phyloP scores from a whole-genome alignment of 2,113 vertebrate genomes.

The Crotalus tigris region DNA sequence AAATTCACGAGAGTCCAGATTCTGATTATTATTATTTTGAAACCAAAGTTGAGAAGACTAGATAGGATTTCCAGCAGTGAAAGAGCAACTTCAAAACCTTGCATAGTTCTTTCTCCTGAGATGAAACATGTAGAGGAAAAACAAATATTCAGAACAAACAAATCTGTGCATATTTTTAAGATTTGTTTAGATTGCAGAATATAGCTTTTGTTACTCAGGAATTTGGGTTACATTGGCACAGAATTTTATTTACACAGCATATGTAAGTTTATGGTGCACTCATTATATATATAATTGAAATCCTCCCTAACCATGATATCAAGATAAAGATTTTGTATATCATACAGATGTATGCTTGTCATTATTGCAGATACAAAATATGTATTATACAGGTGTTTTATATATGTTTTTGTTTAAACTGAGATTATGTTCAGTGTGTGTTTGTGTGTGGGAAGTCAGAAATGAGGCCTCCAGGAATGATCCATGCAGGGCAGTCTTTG shows the following conservation, averaged over 20 bases:
- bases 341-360: not conserved
- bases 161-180: not conserved
- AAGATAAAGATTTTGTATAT: not conserved
- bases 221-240: not conserved
- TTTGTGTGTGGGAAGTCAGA: not conserved
- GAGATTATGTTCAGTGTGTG: not conserved
- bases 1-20: not conserved
- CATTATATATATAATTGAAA: not conserved
- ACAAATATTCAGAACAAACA: not conserved
- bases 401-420: not conserved
- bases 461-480: not conserved
- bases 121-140: not conserved
- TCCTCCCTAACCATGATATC: not conserved
- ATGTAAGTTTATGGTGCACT: not conserved
- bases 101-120: not conserved
- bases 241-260: not conserved
- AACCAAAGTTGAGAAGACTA: not conserved
- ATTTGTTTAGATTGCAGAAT: not conserved
- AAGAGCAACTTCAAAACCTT: not conserved
- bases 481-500: not conserved
- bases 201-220: not conserved
- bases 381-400: not conserved
- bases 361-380: not conserved
- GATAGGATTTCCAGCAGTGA: not conserved
- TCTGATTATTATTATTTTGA: not conserved